These are phyloP conservation scores for Parascotia fuliginaria DNA, from an alignment of 2,888 invertebrate species.

Conservation along the genomic window DNA sequence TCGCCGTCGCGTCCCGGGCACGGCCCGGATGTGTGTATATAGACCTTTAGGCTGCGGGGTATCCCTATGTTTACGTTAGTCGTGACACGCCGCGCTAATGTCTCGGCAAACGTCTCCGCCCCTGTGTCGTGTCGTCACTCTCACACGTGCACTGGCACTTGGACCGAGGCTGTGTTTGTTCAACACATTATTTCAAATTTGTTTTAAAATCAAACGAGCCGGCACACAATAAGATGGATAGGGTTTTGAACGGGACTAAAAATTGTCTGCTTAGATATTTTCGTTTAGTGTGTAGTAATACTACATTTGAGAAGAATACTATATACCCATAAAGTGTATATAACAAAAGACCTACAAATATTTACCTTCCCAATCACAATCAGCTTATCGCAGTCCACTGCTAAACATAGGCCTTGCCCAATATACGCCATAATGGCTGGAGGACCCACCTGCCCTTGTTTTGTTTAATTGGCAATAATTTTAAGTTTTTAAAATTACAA, in stretches of 20 bases:
- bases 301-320: no score
- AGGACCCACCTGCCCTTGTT: no score
- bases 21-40: no score
- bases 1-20: no score
- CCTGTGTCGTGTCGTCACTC: neutral
- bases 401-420: no score
- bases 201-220: constrained; percentile 7
- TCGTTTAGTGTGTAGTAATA: neutral
- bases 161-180: constrained; percentile 17
- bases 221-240: neutral
- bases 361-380: no score
- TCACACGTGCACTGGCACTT: neutral
- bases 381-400: no score
- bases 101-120: constrained; percentile 20
- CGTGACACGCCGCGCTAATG: constrained; percentile 33
- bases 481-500: no score
- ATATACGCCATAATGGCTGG: no score
- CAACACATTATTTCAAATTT: constrained; percentile 13
- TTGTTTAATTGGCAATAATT: no score
- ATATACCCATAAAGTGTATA: no score
- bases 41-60: neutral
- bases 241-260: neutral
- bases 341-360: no score
- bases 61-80: constrained; percentile 4
- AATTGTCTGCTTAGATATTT: neutral